Conservation (phyloP, 92 coral and sea anemone species). For the Metridium senile region DNA sequence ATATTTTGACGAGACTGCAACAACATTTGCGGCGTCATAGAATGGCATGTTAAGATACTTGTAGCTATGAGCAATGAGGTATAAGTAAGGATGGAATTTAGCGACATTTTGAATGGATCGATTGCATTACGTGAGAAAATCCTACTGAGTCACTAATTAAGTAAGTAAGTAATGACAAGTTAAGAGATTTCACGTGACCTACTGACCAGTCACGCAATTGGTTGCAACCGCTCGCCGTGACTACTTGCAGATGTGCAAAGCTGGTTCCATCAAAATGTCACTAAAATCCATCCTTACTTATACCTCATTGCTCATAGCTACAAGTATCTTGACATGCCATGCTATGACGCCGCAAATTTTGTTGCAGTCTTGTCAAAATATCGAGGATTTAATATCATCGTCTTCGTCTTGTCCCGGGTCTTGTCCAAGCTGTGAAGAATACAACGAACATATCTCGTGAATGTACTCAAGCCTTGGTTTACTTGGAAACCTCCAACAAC, state of each 20-base stretch:
- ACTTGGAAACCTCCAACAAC: conserved; percentile 14
- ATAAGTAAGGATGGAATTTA: neutral
- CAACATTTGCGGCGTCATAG: conserved; percentile 7
- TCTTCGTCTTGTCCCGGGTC: no score
- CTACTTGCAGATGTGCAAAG: no score
- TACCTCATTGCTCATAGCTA: neutral
- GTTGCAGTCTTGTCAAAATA: neutral
- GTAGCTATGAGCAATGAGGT: neutral
- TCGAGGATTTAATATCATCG: neutral
- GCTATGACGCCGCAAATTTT: conserved; percentile 1
- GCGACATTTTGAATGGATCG: neutral
- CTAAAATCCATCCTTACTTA: neutral
- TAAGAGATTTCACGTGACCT: neutral
- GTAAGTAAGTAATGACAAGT: no score
- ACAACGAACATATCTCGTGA: conserved; percentile 1
- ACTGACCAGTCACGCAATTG: no score
- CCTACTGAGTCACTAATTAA: no score
- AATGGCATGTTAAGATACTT: neutral
- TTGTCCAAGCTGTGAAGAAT: neutral
- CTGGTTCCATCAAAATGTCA: no score
- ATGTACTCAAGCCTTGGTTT: conserved; percentile 9
- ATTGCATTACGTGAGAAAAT: no score
- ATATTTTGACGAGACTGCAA: neutral
- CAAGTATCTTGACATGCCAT: neutral
- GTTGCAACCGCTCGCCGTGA: no score